A percentile compares a stretch with the other conserved stretches of the same genome.
Conservation (phyloP, 2,113 vertebrate species). For the Erinaceus europaeus region DNA sequence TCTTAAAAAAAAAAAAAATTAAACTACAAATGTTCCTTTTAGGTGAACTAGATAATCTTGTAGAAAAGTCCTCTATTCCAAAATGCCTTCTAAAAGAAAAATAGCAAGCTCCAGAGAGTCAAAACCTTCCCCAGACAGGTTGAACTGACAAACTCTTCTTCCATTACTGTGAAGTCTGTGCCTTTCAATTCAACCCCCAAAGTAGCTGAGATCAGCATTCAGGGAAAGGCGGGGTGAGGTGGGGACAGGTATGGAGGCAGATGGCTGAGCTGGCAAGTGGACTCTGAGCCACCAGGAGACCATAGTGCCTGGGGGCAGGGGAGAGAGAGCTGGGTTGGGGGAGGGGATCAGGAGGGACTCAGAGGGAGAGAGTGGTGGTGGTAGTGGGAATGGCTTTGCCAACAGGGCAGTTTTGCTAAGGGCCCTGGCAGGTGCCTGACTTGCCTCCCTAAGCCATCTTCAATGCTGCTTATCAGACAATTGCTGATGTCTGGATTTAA, state of each 20-base stretch:
- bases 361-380: neutral
- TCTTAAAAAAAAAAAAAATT: too few relatives aligned
- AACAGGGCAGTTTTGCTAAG: constrained; percentile 36
- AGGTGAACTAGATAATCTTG: neutral
- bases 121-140: neutral
- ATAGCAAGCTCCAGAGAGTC: neutral
- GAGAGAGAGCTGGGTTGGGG: neutral
- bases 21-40: neutral
- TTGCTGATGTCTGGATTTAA: constrained; percentile 21
- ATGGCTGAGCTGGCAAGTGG: neutral
- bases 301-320: neutral
- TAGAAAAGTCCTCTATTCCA: neutral
- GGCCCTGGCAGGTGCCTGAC: neutral
- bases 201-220: constrained; percentile 29
- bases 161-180: neutral
- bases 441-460: constrained; percentile 11
- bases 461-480: neutral
- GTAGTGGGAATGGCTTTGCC: constrained; percentile 30
- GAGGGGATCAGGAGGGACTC: neutral
- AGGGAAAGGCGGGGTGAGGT: neutral
- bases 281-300: constrained; percentile 46
- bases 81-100: constrained; percentile 1
- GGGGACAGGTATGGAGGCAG: neutral
- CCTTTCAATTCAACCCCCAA: constrained; percentile 28
- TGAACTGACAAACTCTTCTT: constrained; percentile 19